Evolutionary conservation across 1,140 invertebrate species (phyloP).

Genomic region (Gonatopus flavifemur): DNA sequence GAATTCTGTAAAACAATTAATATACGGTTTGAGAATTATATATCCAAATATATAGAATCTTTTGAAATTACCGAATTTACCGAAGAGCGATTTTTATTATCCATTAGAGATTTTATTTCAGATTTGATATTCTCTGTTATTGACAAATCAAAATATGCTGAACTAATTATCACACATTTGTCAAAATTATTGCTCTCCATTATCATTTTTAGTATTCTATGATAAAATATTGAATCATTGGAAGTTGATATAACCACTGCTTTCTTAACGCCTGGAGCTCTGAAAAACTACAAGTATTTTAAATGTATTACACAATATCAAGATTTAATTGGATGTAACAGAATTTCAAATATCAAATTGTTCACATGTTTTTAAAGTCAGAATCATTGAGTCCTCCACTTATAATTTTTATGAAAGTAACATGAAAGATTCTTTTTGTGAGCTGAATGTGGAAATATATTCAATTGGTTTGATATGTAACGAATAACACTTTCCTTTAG

Average conservation of each 20-base stretch:
- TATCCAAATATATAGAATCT: constrained; percentile 31
- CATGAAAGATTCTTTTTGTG: too few relatives aligned
- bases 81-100: too few relatives aligned
- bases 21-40: constrained; percentile 4
- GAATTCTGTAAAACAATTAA: constrained; percentile 54
- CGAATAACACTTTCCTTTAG: too few relatives aligned
- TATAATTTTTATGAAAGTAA: too few relatives aligned
- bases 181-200: constrained; percentile 60
- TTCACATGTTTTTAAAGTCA: too few relatives aligned
- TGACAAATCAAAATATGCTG: constrained; percentile 46
- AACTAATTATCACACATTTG: constrained; percentile 57
- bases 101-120: constrained; percentile 58
- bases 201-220: constrained; percentile 55
- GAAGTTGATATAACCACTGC: constrained; percentile 61
- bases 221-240: constrained; percentile 52
- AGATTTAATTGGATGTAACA: not conserved
- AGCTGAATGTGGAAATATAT: too few relatives aligned
- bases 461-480: too few relatives aligned
- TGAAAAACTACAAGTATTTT: too few relatives aligned
- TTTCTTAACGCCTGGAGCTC: too few relatives aligned
- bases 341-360: too few relatives aligned
- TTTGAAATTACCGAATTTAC: constrained; percentile 60
- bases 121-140: constrained; percentile 39
- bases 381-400: too few relatives aligned
- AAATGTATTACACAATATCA: not conserved